A percentile compares a stretch with the other conserved stretches of the same genome.
These are phyloP conservation scores for Dioctria rufipes DNA, from an alignment of 2,888 invertebrate species.

Conservation along the genomic window DNA sequence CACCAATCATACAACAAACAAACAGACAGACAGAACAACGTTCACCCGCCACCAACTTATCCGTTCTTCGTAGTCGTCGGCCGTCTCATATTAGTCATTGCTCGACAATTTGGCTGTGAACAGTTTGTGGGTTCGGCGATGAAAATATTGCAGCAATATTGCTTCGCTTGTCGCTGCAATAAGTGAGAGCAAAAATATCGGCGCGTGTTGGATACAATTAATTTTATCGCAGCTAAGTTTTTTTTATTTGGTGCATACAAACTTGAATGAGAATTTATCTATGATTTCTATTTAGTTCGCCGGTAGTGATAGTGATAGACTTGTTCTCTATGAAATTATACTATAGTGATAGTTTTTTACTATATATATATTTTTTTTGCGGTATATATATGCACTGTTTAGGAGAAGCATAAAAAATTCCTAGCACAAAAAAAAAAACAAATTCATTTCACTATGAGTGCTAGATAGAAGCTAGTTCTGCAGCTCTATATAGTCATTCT, in stretches of 20 bases:
- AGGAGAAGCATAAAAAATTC: no score
- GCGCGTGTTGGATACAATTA: constrained; percentile 17
- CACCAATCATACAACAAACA: neutral
- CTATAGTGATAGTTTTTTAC: no score
- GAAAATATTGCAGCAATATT: neutral
- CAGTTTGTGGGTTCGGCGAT: neutral
- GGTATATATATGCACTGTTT: no score
- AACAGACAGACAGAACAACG: no score
- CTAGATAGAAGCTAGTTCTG: no score
- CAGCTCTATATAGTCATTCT: no score
- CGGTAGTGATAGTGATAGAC: neutral
- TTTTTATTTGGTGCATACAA: neutral
- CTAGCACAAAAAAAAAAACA: no score
- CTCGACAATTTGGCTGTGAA: constrained; percentile 27
- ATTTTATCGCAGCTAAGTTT: neutral
- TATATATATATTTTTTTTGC: no score
- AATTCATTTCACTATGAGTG: no score
- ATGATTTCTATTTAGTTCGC: neutral
- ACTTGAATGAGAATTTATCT: neutral
- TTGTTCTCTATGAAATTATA: neutral
- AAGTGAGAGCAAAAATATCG: constrained; percentile 5
- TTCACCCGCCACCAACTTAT: no score
- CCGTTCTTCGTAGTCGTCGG: no score
- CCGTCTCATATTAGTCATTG: constrained; percentile 38
- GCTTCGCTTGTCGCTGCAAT: neutral